Evolutionary conservation across 2,797 vertebrate genomes (phyloP).

Genomic region (Sebastiscus albofasciatus): DNA sequence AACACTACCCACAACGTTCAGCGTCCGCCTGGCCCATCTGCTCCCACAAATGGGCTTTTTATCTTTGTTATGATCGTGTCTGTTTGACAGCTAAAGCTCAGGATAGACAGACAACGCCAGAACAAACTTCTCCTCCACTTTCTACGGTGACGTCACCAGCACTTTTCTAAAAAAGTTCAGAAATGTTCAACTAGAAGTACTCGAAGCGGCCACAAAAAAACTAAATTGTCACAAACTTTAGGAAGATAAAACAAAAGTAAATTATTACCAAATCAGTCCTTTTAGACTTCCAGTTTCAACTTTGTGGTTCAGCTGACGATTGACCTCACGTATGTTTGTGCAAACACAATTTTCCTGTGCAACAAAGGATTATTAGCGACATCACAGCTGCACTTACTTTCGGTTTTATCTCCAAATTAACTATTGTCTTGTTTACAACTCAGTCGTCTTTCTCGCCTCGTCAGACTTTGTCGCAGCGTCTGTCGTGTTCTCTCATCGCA

Average conservation of each 20-base stretch:
- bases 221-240: too few species aligned
- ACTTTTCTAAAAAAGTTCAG: too few species aligned
- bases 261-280: not conserved
- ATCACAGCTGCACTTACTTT: not conserved
- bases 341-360: not conserved
- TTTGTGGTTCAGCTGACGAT: not conserved
- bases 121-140: too few species aligned
- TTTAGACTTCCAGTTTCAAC: not conserved
- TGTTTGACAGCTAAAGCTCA: too few species aligned
- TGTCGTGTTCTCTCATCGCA: not conserved
- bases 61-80: too few species aligned
- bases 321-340: not conserved
- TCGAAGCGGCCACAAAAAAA: too few species aligned
- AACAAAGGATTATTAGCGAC: not conserved
- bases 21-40: too few species aligned
- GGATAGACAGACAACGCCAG: too few species aligned
- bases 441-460: not conserved
- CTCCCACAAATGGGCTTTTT: too few species aligned
- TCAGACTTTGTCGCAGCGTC: not conserved
- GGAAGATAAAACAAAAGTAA: not conserved
- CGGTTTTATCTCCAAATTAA: not conserved
- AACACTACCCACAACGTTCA: too few species aligned
- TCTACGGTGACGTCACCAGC: too few species aligned
- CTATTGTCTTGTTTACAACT: not conserved
- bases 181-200: too few species aligned